phyloP scores from a whole-genome alignment of 2,797 vertebrate genomes.

The Sebastes oblongus region DNA sequence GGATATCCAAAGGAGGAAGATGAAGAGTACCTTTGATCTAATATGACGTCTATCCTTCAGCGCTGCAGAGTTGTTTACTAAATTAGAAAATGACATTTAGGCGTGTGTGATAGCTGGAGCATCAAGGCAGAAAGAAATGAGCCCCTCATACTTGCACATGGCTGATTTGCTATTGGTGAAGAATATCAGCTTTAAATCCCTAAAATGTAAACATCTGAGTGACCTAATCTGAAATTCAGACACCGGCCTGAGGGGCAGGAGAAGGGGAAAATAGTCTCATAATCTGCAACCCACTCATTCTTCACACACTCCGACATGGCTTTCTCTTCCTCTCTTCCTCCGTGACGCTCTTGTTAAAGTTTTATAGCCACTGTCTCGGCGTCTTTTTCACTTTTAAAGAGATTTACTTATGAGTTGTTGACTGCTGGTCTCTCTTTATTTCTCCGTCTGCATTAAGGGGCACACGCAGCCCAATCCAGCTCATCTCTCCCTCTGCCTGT shows the following conservation, averaged over 20 bases:
- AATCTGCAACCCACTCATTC: conserved; percentile 41
- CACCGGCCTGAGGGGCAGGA: conserved; percentile 24
- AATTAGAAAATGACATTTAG: conserved; percentile 63
- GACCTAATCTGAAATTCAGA: conserved; percentile 64
- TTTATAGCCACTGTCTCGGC: conserved; percentile 40
- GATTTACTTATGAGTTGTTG: conserved; percentile 70
- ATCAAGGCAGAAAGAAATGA: conserved; percentile 32
- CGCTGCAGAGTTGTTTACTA: conserved; percentile 56
- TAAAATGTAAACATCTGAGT: conserved; percentile 66
- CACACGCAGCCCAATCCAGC: conserved; percentile 43
- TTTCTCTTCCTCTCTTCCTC: conserved; percentile 37
- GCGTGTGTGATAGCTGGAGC: conserved; percentile 34
- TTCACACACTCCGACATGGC: conserved; percentile 1
- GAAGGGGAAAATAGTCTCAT: conserved; percentile 22
- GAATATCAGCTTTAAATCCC: conserved; percentile 51
- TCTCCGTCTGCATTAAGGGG: conserved; percentile 57
- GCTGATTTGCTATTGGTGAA: conserved; percentile 44
- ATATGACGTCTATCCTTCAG: conserved; percentile 45
- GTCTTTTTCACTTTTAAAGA: conserved; percentile 55
- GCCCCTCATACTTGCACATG: conserved; percentile 35
- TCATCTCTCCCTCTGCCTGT: conserved; percentile 67
- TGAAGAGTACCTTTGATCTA: conserved; percentile 65
- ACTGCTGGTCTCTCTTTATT: conserved; percentile 66
- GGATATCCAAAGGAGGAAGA: conserved; percentile 37
- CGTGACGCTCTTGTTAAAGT: conserved; percentile 50